phyloP scores from a whole-genome alignment of 2,797 vertebrate genomes.

The Cygnus olor region DNA sequence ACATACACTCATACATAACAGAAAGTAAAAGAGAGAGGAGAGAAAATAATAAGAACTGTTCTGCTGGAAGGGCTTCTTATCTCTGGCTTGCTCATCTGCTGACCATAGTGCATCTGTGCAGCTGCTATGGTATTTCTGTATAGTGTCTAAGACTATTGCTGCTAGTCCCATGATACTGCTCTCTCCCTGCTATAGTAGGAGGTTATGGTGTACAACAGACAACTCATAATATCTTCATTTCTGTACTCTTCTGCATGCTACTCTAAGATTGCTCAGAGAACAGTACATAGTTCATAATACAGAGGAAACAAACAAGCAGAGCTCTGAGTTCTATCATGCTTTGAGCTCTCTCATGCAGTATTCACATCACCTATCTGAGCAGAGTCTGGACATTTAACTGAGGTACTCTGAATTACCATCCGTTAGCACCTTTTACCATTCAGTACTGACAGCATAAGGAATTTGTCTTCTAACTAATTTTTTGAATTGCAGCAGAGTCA shows the following conservation, averaged over 20 bases:
- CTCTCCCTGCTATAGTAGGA: neutral
- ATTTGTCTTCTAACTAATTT: neutral
- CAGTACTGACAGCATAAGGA: neutral
- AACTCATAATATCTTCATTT: neutral
- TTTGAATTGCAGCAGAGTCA: neutral
- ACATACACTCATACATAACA: neutral
- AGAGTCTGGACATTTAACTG: neutral
- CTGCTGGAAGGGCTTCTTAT: neutral
- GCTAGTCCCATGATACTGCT: neutral
- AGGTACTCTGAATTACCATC: neutral
- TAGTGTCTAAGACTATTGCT: neutral
- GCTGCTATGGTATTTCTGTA: neutral
- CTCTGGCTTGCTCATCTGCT: neutral
- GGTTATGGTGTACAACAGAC: too few species aligned
- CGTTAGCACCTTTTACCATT: neutral
- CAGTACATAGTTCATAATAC: neutral
- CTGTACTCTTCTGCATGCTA: neutral
- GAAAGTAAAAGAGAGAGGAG: neutral
- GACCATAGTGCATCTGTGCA: too few species aligned
- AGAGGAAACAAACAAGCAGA: neutral
- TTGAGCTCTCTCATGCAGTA: neutral
- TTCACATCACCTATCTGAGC: neutral
- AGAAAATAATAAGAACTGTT: neutral
- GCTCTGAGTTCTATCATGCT: neutral
- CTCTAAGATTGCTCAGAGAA: neutral